These are phyloP conservation scores for Coelinius sp. DNA, from an alignment of 2,888 invertebrate genomes.

Conservation along the genomic window DNA sequence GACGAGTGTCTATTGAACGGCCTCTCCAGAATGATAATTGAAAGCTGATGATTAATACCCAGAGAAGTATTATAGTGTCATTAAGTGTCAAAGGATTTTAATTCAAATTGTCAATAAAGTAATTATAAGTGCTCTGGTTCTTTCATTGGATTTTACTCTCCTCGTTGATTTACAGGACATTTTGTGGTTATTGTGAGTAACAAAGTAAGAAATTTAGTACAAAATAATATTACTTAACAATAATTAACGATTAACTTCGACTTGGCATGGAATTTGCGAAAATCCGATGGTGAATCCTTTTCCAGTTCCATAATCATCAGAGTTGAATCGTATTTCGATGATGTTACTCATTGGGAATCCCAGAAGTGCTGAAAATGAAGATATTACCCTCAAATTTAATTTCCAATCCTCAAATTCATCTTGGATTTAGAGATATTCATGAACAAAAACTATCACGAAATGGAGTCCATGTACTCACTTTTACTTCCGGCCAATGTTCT, in stretches of 20 bases:
- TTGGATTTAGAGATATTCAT: too few relatives aligned
- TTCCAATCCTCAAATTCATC: too few relatives aligned
- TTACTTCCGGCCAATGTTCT: slow-evolving; percentile 64
- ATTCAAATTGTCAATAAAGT: slow-evolving; percentile 27
- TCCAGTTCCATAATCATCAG: slow-evolving; percentile 65
- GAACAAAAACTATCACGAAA: too few relatives aligned
- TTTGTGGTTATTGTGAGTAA: too few relatives aligned
- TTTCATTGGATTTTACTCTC: background rate
- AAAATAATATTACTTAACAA: background rate
- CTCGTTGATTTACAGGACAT: background rate
- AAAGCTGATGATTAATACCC: slow-evolving; percentile 3
- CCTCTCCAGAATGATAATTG: slow-evolving; percentile 4
- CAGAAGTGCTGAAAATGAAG: slow-evolving; percentile 60
- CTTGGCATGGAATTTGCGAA: slow-evolving; percentile 62
- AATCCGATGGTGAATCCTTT: slow-evolving; percentile 71
- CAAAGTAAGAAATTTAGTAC: background rate
- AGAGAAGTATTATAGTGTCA: slow-evolving; percentile 3
- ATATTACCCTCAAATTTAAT: background rate
- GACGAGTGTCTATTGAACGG: slow-evolving; percentile 5
- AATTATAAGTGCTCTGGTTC: slow-evolving; percentile 4
- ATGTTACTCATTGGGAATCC: slow-evolving; percentile 59
- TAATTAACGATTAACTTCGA: slow-evolving; percentile 27
- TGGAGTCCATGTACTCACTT: slow-evolving; percentile 53
- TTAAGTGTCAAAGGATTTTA: background rate
- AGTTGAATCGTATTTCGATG: slow-evolving; percentile 68